Conservation (phyloP, 2,888 invertebrate genomes). For the Diaperis boleti region DNA sequence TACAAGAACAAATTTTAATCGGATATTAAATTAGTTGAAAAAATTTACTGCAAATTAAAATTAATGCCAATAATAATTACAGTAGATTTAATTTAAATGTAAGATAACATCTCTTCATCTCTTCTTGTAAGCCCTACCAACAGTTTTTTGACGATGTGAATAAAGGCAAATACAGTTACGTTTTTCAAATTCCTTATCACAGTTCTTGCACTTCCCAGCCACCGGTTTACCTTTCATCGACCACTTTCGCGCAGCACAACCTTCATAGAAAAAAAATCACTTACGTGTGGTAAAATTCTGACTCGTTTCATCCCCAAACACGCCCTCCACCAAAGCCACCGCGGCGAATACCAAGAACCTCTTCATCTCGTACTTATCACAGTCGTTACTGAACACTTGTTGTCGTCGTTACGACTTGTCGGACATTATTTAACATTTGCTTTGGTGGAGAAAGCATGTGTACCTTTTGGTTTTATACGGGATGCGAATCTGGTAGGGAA, state of each 20-base stretch:
- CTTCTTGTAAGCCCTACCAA: too few species aligned
- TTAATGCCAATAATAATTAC: too few species aligned
- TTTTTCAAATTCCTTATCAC: not conserved
- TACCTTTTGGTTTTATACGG: conserved; percentile 37
- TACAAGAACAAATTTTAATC: too few species aligned
- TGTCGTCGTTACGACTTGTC: conserved; percentile 16
- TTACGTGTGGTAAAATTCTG: conserved; percentile 34
- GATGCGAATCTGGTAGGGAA: conserved; percentile 34
- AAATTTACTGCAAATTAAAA: too few species aligned
- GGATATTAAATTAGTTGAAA: too few species aligned
- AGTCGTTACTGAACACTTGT: conserved; percentile 4
- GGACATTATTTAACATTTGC: conserved; percentile 25
- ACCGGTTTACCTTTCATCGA: conserved; percentile 21
- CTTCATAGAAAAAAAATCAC: conserved; percentile 19
- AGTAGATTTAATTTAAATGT: too few species aligned
- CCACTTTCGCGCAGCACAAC: not conserved
- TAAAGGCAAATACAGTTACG: not conserved
- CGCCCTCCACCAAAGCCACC: conserved; percentile 18
- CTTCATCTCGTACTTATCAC: conserved; percentile 21
- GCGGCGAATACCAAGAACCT: conserved; percentile 3
- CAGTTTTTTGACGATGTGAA: too few species aligned
- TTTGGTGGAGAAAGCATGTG: conserved; percentile 36
- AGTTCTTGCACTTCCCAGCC: not conserved
- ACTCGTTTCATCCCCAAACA: conserved; percentile 18
- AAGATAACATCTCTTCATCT: too few species aligned